Conservation (phyloP, 2,113 vertebrate species). For the Myotis lucifugus region DNA sequence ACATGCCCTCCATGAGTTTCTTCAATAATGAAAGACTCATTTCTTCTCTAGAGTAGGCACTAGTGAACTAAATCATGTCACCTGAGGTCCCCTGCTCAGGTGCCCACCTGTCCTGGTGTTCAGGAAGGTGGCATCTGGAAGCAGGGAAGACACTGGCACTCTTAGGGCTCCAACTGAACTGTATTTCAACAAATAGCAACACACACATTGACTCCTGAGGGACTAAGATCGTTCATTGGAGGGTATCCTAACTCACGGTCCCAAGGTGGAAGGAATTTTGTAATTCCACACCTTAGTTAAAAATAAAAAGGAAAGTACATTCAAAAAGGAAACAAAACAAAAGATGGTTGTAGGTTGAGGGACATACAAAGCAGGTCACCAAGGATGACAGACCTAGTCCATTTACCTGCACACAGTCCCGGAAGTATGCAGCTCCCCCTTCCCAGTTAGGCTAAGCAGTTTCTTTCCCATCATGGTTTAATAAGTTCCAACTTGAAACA, state of each 20-base stretch:
- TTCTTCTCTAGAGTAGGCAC: constrained; percentile 46
- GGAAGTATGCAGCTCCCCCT: constrained; percentile 77
- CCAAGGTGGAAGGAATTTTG: constrained; percentile 59
- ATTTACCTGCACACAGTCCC: constrained; percentile 91
- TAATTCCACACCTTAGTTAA: no score
- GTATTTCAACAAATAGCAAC: constrained; percentile 86
- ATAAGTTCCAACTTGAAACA: constrained; percentile 79
- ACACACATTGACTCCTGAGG: constrained; percentile 69
- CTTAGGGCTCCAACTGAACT: constrained; percentile 64
- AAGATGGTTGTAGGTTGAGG: constrained; percentile 80
- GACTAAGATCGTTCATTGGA: constrained; percentile 61
- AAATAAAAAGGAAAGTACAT: no score
- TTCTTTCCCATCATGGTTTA: constrained; percentile 81
- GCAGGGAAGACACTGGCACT: constrained; percentile 76
- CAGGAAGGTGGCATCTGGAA: constrained; percentile 68
- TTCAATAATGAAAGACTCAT: constrained; percentile 69
- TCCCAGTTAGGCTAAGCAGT: constrained; percentile 75
- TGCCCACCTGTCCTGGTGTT: constrained; percentile 66
- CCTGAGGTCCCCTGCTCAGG: constrained; percentile 75
- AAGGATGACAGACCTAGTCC: constrained; percentile 79
- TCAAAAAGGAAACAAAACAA: constrained; percentile 81
- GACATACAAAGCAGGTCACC: not conserved
- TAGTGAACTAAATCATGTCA: constrained; percentile 67
- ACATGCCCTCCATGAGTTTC: not conserved
- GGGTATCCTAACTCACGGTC: constrained; percentile 42